Percentiles rank a stretch among this genome's conserved stretches.
Evolutionary conservation across 2,888 invertebrate genomes (phyloP).

Genomic region (Lymantria monacha): DNA sequence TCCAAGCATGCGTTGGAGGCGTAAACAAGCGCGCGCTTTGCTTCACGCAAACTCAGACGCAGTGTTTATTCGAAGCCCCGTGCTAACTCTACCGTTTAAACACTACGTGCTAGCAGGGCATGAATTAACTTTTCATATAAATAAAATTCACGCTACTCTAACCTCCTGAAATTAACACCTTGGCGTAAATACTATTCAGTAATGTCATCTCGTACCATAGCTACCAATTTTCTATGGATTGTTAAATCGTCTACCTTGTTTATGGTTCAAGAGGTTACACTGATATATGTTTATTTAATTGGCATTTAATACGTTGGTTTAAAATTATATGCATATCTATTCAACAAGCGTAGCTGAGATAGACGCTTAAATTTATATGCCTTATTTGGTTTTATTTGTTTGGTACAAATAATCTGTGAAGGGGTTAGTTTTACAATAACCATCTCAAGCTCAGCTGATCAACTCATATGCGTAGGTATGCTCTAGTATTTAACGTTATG

Average conservation of each 20-base stretch:
- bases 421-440: too few species aligned
- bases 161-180: conserved; percentile 82
- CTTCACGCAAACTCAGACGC: conserved; percentile 46
- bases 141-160: conserved; percentile 82
- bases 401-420: too few species aligned
- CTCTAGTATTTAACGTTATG: too few species aligned
- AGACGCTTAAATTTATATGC: too few species aligned
- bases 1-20: conserved; percentile 25
- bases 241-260: conserved; percentile 37
- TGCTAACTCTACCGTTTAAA: conserved; percentile 80
- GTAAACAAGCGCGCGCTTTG: conserved; percentile 22
- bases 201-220: conserved; percentile 67
- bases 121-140: conserved; percentile 83
- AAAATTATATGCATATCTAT: too few species aligned
- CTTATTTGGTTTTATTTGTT: too few species aligned
- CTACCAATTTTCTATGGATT: conserved; percentile 42
- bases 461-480: too few species aligned
- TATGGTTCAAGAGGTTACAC: conserved; percentile 49
- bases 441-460: too few species aligned
- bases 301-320: conserved; percentile 15
- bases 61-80: conserved; percentile 74
- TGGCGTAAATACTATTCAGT: conserved; percentile 76
- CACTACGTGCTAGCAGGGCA: conserved; percentile 76
- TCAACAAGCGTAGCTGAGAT: too few species aligned
- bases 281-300: conserved; percentile 43